These are phyloP conservation scores for Turdus rufiventris DNA, from an alignment of 2,113 vertebrate genomes.

Conservation along the genomic window DNA sequence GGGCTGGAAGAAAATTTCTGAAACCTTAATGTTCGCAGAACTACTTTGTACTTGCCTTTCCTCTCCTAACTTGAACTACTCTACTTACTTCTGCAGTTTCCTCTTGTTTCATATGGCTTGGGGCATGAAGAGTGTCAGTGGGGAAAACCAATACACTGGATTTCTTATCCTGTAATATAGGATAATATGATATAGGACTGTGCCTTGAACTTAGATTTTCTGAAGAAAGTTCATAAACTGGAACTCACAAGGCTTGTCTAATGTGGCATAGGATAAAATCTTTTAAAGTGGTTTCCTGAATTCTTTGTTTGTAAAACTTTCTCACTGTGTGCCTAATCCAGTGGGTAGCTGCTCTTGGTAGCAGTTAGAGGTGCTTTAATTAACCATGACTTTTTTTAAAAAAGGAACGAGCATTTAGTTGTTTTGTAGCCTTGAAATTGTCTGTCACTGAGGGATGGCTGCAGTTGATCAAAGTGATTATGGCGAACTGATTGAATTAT, in stretches of 20 bases:
- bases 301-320: neutral
- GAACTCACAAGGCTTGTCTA: neutral
- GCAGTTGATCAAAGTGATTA: neutral
- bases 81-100: neutral
- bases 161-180: neutral
- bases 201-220: neutral
- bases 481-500: neutral
- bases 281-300: neutral
- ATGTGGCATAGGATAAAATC: neutral
- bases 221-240: neutral
- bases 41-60: neutral
- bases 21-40: neutral
- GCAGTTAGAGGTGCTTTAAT: neutral
- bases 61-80: neutral
- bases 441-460: neutral
- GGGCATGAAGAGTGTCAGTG: neutral
- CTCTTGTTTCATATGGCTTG: neutral
- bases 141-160: neutral
- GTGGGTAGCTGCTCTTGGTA: neutral
- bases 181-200: neutral
- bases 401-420: neutral
- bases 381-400: neutral
- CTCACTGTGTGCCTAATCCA: neutral
- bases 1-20: neutral
- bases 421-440: neutral